Conservation (phyloP, 2,113 vertebrate genomes). For the Ardeotis arabs region DNA sequence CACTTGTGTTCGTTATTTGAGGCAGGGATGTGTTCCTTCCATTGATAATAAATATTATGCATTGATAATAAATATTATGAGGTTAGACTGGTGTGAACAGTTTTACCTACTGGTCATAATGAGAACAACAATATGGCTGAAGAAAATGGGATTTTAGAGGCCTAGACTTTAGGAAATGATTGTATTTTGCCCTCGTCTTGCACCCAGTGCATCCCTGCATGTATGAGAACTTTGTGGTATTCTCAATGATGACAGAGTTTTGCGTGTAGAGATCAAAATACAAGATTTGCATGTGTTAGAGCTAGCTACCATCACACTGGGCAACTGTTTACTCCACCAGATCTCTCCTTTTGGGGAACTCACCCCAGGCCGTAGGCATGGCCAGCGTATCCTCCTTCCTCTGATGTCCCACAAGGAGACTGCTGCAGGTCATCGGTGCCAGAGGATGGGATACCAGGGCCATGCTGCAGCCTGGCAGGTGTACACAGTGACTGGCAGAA, state of each 20-base stretch:
- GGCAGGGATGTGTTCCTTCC: neutral
- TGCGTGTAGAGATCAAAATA: neutral
- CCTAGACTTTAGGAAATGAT: neutral
- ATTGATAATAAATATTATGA: constrained; percentile 17
- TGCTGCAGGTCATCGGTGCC: neutral
- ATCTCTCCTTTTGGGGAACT: neutral
- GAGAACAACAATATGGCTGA: neutral
- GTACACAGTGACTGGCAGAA: neutral
- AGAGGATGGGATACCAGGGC: accelerated
- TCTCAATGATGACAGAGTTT: neutral
- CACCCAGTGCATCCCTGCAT: neutral
- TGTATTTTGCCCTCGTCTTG: neutral
- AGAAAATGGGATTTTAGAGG: neutral
- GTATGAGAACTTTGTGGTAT: neutral
- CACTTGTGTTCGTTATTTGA: neutral
- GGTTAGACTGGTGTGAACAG: neutral
- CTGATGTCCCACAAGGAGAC: neutral
- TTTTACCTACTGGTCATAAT: neutral
- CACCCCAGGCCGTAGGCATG: neutral
- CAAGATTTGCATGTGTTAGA: neutral
- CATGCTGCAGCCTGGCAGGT: neutral
- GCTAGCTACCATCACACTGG: neutral
- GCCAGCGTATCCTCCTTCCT: neutral
- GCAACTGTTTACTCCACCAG: neutral
- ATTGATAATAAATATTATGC: neutral